Evolutionary conservation across 1,140 invertebrate species (phyloP).

Genomic region (Neelides sp.): DNA sequence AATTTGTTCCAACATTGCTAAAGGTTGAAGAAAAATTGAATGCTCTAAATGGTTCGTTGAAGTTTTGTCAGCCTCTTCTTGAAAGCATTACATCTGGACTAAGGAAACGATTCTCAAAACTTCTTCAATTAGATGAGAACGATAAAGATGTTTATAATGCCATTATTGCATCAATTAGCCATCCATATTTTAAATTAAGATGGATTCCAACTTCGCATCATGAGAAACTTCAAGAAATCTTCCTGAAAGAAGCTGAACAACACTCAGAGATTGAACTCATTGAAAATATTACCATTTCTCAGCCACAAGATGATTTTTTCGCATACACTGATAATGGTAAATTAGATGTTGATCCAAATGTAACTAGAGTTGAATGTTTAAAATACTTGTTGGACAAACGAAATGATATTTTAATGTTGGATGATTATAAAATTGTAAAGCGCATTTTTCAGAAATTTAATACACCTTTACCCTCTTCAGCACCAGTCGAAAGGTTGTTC

Average conservation of each 20-base stretch:
- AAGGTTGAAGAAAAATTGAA: conserved; percentile 3
- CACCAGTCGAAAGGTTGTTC: conserved; percentile 25
- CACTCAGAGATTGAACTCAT: not conserved
- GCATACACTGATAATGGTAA: conserved; percentile 1
- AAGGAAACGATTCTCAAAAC: not conserved
- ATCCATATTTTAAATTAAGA: conserved; percentile 12
- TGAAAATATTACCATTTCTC: no score
- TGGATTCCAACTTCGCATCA: conserved; percentile 4
- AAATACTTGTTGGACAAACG: not conserved
- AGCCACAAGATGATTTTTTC: no score
- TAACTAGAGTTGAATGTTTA: conserved; percentile 1
- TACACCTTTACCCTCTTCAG: conserved; percentile 21
- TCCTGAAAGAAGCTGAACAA: conserved; percentile 2
- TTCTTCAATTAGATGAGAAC: not conserved
- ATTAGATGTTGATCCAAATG: not conserved
- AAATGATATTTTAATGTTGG: not conserved
- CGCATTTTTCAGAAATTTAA: conserved; percentile 21
- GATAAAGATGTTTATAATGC: conserved; percentile 1
- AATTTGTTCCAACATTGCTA: conserved; percentile 10
- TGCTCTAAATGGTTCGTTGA: not conserved
- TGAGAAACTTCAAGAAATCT: not conserved
- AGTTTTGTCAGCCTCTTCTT: not conserved
- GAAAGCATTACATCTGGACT: no score
- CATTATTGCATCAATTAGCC: conserved; percentile 12
- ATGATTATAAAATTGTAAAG: conserved; percentile 14